phyloP scores from a whole-genome alignment of 2,797 vertebrate species.

The Molossus molossus region DNA sequence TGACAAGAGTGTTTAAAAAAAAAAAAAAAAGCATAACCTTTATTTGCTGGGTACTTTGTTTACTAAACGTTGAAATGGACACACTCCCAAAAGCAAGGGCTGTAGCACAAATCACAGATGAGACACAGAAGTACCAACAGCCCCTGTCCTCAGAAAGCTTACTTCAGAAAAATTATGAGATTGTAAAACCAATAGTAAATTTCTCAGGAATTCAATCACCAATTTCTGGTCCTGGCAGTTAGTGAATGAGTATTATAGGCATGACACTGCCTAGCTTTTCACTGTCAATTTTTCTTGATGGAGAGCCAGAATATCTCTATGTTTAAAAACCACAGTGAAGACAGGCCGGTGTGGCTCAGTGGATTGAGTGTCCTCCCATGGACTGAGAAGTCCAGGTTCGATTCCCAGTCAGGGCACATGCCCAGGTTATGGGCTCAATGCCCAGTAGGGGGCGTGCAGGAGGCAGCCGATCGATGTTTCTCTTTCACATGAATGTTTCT shows the following conservation, averaged over 20 bases:
- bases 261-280: background rate
- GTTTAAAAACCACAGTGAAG: slow-evolving; percentile 54
- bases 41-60: slow-evolving; percentile 26
- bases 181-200: slow-evolving; percentile 2
- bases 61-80: slow-evolving; percentile 38
- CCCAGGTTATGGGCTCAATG: too few species aligned
- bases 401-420: too few species aligned
- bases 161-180: slow-evolving; percentile 46
- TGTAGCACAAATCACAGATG: slow-evolving; percentile 16
- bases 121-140: background rate
- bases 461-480: too few species aligned
- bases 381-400: too few species aligned
- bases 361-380: too few species aligned
- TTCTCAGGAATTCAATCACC: slow-evolving; percentile 56
- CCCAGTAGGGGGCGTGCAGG: too few species aligned
- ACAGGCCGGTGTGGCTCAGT: too few species aligned
- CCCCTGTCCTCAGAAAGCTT: slow-evolving; percentile 40
- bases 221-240: slow-evolving; percentile 37
- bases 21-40: slow-evolving; percentile 15
- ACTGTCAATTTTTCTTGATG: slow-evolving; percentile 35
- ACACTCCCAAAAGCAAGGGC: background rate
- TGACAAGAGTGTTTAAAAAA: background rate
- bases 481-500: too few species aligned
- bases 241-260: background rate
- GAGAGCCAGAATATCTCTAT: slow-evolving; percentile 13